Conservation (phyloP, 2,797 vertebrate genomes). For the Gymnothorax reevesii region DNA sequence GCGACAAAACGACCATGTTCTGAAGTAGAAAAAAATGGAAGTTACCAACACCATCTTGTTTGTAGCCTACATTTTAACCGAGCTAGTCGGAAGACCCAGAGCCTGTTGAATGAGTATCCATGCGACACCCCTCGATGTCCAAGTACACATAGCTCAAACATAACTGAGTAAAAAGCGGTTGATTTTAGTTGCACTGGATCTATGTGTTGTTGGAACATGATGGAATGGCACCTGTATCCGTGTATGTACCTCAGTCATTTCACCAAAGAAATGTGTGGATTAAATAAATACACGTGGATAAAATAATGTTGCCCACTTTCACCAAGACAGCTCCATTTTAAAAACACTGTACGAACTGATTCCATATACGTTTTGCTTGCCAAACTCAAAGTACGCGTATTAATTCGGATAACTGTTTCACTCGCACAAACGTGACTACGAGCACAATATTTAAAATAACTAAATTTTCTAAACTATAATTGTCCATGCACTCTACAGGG, state of each 20-base stretch:
- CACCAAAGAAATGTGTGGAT: neutral
- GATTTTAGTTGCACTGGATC: too few relatives aligned
- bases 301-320: neutral
- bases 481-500: neutral
- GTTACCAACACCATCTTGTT: neutral
- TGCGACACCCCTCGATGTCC: neutral
- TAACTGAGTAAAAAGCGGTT: neutral
- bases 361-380: too few relatives aligned
- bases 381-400: neutral
- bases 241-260: neutral
- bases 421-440: neutral
- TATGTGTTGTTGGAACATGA: too few relatives aligned
- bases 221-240: neutral
- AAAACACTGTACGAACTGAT: neutral
- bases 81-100: neutral
- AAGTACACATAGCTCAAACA: neutral
- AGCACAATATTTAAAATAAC: neutral
- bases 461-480: neutral
- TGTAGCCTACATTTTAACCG: neutral
- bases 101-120: neutral
- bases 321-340: neutral
- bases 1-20: constrained; percentile 65
- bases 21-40: neutral
- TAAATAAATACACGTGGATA: neutral
- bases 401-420: neutral